These are phyloP conservation scores for Paragorgia papillata DNA, from an alignment of 92 coral and sea anemone genomes.

Conservation along the genomic window DNA sequence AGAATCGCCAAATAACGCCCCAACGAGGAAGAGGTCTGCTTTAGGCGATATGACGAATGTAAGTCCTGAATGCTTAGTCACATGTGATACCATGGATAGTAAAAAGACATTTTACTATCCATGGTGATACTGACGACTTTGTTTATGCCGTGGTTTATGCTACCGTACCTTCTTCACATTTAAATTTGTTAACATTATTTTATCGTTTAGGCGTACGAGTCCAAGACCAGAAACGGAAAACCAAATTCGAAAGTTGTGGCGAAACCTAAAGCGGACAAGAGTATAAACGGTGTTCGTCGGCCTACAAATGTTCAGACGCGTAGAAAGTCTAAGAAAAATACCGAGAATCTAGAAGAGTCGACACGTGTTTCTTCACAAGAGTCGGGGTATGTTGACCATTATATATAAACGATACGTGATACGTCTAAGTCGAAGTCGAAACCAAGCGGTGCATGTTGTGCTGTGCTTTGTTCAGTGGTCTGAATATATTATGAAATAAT, in stretches of 20 bases:
- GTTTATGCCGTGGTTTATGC: background rate
- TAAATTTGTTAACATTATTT: background rate
- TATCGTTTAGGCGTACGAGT: slow-evolving; percentile 19
- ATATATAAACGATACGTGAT: too few species aligned
- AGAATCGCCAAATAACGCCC: slow-evolving; percentile 77
- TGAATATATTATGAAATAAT: background rate
- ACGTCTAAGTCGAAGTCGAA: too few species aligned
- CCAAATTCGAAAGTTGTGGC: background rate
- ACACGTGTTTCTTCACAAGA: background rate
- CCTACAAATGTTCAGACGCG: slow-evolving; percentile 23
- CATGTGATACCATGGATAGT: too few species aligned
- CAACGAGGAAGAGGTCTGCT: slow-evolving; percentile 87
- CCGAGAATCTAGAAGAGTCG: slow-evolving; percentile 28
- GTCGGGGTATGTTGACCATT: slow-evolving; percentile 14
- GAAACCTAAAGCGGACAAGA: slow-evolving; percentile 26
- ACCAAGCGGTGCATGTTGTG: background rate
- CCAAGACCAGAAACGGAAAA: background rate
- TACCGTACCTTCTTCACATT: background rate
- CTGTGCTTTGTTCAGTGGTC: background rate
- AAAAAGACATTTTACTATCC: too few species aligned
- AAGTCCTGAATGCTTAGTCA: slow-evolving; percentile 14
- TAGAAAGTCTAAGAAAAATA: slow-evolving; percentile 30
- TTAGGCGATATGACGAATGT: slow-evolving; percentile 97
- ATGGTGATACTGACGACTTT: background rate
- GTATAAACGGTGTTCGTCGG: slow-evolving; percentile 29